Conservation (phyloP, 2,797 vertebrate genomes). For the Choloepus didactylus region DNA sequence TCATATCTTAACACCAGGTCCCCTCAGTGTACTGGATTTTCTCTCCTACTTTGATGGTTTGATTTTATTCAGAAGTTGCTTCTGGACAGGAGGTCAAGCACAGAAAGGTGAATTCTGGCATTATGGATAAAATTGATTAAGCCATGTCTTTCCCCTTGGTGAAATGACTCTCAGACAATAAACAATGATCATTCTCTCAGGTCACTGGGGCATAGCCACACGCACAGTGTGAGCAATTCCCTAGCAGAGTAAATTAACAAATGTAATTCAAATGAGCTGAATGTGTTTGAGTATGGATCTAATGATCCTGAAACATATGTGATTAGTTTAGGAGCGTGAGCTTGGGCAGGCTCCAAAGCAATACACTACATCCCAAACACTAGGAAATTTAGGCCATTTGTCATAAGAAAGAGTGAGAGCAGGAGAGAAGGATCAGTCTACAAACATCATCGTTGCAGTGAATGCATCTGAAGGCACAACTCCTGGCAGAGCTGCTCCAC, state of each 20-base stretch:
- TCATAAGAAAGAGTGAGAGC: not conserved
- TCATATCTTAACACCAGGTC: not conserved
- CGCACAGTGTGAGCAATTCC: conserved; percentile 41
- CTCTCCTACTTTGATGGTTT: conserved; percentile 27
- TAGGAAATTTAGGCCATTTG: not conserved
- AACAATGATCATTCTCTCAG: conserved; percentile 38
- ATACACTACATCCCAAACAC: conserved; percentile 56
- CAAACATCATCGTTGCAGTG: not conserved
- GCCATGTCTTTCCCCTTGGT: not conserved
- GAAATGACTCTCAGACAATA: conserved; percentile 61
- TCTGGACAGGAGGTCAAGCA: conserved; percentile 19
- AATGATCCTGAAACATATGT: conserved; percentile 80
- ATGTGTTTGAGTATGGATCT: conserved; percentile 77
- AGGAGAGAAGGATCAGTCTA: not conserved
- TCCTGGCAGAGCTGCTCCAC: not conserved
- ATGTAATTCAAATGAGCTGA: conserved; percentile 80
- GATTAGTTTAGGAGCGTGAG: conserved; percentile 70
- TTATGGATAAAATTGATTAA: not conserved
- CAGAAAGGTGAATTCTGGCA: conserved; percentile 19
- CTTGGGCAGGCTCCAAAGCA: conserved; percentile 55
- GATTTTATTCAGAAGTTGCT: conserved; percentile 61
- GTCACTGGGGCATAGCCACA: not conserved
- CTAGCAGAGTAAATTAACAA: conserved; percentile 74
- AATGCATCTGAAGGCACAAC: not conserved
- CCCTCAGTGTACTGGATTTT: not conserved